These are phyloP conservation scores for Nasonovia ribisnigri DNA, from an alignment of 2,888 invertebrate species.

Conservation along the genomic window DNA sequence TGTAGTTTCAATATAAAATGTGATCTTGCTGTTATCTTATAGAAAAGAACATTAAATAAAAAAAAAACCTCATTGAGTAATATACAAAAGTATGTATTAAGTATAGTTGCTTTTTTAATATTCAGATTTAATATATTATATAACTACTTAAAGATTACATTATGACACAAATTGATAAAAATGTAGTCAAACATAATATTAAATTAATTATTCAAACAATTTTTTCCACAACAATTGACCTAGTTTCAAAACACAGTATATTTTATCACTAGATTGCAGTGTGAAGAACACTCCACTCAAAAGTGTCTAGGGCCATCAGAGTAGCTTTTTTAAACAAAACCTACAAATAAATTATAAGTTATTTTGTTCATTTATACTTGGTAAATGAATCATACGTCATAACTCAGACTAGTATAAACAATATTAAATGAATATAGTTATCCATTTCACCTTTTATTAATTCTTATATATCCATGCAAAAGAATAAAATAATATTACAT, in stretches of 20 bases:
- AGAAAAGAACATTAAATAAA: not conserved
- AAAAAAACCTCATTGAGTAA: not conserved
- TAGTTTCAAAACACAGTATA: not conserved
- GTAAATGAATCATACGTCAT: not conserved
- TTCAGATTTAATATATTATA: not conserved
- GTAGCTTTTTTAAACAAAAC: not conserved
- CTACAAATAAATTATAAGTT: not conserved
- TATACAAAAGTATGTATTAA: not conserved
- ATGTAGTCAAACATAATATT: not conserved
- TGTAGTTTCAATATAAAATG: not conserved
- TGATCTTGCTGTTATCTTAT: not conserved
- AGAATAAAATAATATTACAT: constrained; percentile 31
- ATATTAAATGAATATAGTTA: not conserved
- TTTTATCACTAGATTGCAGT: not conserved
- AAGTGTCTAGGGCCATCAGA: not conserved
- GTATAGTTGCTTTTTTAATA: not conserved
- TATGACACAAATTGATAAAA: not conserved
- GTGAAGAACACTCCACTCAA: constrained; percentile 15
- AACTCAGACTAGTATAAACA: not conserved
- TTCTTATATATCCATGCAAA: constrained; percentile 49
- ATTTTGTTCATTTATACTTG: not conserved
- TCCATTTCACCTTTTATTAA: constrained; percentile 24
- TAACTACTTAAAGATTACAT: not conserved
- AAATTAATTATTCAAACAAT: not conserved
- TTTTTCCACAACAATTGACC: not conserved